Conservation (phyloP, 1,140 invertebrate genomes). For the Amphibalanus amphitrite region DNA sequence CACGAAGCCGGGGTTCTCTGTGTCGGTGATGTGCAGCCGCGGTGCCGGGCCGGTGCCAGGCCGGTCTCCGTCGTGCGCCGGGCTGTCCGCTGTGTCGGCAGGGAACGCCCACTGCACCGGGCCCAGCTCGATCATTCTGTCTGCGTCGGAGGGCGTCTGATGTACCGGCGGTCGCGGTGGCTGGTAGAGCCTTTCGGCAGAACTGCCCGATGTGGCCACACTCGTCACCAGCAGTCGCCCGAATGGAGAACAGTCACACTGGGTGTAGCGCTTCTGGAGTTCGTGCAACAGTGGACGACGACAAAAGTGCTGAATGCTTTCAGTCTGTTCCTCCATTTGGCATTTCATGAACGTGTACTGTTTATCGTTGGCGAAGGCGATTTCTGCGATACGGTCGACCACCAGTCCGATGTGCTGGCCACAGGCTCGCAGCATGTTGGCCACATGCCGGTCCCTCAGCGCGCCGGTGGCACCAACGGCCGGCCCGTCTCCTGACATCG, state of each 20-base stretch:
- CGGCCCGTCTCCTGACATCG: no score
- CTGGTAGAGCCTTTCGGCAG: background rate
- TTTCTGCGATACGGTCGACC: background rate
- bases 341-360: background rate
- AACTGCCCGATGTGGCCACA: background rate
- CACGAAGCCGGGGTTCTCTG: background rate
- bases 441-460: no score
- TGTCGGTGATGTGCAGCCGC: background rate
- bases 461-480: no score
- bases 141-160: background rate
- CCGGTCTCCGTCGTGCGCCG: background rate
- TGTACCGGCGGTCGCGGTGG: no score
- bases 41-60: no score
- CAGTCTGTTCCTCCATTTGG: no score
- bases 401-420: background rate
- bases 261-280: background rate
- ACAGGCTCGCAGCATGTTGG: background rate
- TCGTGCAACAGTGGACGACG: background rate
- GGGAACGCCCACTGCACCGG: background rate
- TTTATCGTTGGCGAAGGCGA: background rate
- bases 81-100: no score
- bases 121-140: background rate
- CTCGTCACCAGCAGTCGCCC: background rate
- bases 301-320: background rate
- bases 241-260: background rate